phyloP scores from a whole-genome alignment of 2,888 invertebrate genomes.

The Allacma fusca region DNA sequence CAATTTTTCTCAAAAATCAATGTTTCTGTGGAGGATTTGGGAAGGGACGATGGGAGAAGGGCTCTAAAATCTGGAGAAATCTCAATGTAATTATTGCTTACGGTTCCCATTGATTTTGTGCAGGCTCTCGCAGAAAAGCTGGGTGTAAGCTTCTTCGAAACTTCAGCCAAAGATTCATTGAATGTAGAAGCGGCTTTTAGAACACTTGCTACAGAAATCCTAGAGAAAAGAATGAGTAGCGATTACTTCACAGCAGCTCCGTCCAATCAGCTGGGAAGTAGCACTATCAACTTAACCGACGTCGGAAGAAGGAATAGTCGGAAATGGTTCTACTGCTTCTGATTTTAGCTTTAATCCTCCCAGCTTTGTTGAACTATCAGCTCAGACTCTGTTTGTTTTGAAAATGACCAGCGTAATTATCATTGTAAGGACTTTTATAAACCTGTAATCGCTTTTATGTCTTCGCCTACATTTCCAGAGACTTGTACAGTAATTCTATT shows the following conservation, averaged over 20 bases:
- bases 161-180: conserved; percentile 20
- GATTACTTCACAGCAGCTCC: background rate
- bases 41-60: no score
- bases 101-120: background rate
- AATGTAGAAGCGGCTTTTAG: conserved; percentile 31
- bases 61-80: no score
- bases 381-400: no score
- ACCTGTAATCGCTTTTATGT: no score
- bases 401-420: no score
- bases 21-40: no score
- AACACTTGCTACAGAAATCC: conserved; percentile 29
- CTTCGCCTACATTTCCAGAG: no score
- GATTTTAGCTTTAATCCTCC: background rate
- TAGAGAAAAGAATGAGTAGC: conserved; percentile 17
- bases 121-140: conserved; percentile 33
- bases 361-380: no score
- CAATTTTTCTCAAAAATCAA: no score
- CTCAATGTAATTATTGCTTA: background rate
- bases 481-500: no score
- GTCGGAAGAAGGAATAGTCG: background rate
- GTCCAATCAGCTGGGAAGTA: background rate
- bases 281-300: conserved; percentile 21
- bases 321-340: background rate
- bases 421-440: no score
- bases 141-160: conserved; percentile 26